Evolutionary conservation across 2,888 invertebrate species (phyloP).

Genomic region (Volucella inflata): DNA sequence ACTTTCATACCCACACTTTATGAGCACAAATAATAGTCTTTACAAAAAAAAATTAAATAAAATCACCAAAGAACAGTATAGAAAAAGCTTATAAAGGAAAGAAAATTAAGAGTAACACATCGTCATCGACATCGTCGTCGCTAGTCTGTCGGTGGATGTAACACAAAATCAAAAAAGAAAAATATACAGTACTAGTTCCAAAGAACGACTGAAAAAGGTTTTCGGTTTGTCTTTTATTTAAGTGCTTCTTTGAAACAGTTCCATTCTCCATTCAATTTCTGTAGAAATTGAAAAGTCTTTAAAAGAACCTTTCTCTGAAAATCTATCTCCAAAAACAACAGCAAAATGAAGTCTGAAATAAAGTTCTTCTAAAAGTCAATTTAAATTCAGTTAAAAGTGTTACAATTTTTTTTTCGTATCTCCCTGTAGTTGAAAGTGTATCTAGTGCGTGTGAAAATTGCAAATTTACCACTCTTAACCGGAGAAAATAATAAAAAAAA

Average conservation of each 20-base stretch:
- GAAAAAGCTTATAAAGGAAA: conserved; percentile 71
- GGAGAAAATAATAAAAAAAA: conserved; percentile 11
- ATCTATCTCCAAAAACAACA: not conserved
- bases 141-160: conserved; percentile 15
- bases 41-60: conserved; percentile 22
- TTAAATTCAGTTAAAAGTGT: not conserved
- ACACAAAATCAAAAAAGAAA: conserved; percentile 24
- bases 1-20: too few relatives aligned
- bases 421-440: conserved; percentile 62
- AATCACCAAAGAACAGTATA: conserved; percentile 49
- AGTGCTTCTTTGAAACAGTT: conserved; percentile 61
- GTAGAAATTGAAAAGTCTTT: not conserved
- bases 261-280: conserved; percentile 29
- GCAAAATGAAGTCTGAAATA: conserved; percentile 27
- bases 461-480: conserved; percentile 37
- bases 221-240: conserved; percentile 63
- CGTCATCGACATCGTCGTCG: conserved; percentile 33
- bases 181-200: too few relatives aligned
- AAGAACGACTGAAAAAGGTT: conserved; percentile 67
- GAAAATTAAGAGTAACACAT: conserved; percentile 71
- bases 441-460: conserved; percentile 56
- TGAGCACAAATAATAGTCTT: not conserved
- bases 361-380: conserved; percentile 34
- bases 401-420: not conserved
- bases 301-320: not conserved